Base-by-base conservation (phyloP, 2,113 vertebrate genomes). In the Phoxinus phoxinus region DNA sequence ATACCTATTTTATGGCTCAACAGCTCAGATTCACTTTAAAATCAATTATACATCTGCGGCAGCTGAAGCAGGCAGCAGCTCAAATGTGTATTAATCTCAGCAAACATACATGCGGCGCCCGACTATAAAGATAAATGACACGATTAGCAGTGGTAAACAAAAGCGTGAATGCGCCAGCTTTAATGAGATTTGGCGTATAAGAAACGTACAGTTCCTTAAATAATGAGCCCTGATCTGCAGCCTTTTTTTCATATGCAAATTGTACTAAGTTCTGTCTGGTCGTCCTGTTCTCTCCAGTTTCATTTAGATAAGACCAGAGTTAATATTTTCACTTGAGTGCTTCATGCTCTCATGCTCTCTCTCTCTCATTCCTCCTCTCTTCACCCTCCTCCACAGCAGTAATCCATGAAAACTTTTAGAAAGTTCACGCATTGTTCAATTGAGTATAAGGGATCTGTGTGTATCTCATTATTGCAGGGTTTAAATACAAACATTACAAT, bases 261-360 rank as follows among this genome's bases (percentile, higher is more conserved):
- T 83, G 74, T 46, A 19, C 48, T 81, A 89, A 86, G 86, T 86
- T 87, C 89, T 87, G 90, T 90, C 90, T 91, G 90, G 88, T 89
- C 89, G 86, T 90, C 90, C 89, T 89, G 91, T 90, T 89, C 89
- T 53, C 90, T 90, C 87, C 86, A 90, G 88, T 91, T 91, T 90
- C 89, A 91, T 89, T 92, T 87, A 91, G 90, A 91, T 89, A 90
- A 91, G 89, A 90, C 74, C 91, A 91, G 90, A 91, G 92, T 94
- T 94, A 93, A 93, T 93, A 94, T 94, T 94, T 94, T 94, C 92
- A 93, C 91, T 94, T 93, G 93, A 94, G 91, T 93, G 93, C 93
- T 93, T 93, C 92, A 89, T 90, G 35, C 77, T 76, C 84, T 48
- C 56, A 59, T 58, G 83, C 75, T 27, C 82, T 30, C 41, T 25